These are phyloP conservation scores for Chaetura pelagica DNA, from an alignment of 2,113 vertebrate genomes.

Conservation along the genomic window DNA sequence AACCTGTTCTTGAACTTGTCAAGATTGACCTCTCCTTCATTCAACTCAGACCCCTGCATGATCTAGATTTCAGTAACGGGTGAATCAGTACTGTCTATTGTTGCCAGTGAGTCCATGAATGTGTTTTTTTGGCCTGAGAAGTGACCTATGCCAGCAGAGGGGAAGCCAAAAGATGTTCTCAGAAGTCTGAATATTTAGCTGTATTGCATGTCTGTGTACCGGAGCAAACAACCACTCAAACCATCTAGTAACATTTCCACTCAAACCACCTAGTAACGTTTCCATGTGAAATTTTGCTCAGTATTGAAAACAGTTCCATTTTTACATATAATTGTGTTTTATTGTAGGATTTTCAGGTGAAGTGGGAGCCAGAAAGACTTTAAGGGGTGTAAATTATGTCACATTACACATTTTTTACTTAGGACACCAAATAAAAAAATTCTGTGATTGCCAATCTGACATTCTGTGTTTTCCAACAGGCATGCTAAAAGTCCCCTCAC, in stretches of 20 bases:
- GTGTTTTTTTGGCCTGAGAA: background rate
- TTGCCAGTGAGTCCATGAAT: background rate
- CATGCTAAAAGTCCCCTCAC: background rate
- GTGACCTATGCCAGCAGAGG: background rate
- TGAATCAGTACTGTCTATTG: background rate
- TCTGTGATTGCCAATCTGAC: background rate
- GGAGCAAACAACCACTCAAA: background rate
- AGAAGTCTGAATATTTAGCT: background rate
- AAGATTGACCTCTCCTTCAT: background rate
- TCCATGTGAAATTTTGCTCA: background rate
- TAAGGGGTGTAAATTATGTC: background rate
- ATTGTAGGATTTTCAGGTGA: background rate
- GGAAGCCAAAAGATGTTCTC: background rate
- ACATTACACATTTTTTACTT: background rate
- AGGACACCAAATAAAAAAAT: background rate
- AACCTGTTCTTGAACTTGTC: conserved; percentile 49
- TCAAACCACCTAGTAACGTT: background rate
- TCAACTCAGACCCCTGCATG: background rate
- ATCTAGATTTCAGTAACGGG: background rate
- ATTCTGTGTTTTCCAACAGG: background rate
- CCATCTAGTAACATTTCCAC: background rate
- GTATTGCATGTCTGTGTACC: background rate
- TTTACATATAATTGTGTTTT: background rate
- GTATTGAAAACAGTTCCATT: background rate
- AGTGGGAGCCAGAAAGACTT: background rate